Evolutionary conservation across 2,888 invertebrate species (phyloP).

Genomic region (Cephus pulcher): DNA sequence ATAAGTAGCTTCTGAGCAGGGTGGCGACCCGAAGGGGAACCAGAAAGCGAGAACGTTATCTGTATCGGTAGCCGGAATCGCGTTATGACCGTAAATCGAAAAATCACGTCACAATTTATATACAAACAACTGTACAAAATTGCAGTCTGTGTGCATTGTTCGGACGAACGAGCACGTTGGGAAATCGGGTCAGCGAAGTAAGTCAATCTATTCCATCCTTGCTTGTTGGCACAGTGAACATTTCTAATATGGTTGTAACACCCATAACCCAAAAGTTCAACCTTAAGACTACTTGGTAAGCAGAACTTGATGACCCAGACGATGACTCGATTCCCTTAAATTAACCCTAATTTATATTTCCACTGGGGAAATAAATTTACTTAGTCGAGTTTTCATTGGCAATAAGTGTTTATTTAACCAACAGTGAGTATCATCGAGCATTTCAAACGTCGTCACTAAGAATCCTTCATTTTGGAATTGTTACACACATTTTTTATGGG

Average conservation of each 20-base stretch:
- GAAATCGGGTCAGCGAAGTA: neutral
- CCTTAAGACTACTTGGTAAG: neutral
- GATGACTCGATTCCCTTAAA: neutral
- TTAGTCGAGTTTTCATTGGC: neutral
- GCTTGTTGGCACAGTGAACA: neutral
- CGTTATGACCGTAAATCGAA: too few species aligned
- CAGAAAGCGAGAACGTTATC: too few species aligned
- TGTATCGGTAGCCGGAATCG: too few species aligned
- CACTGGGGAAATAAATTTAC: neutral
- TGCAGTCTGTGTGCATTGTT: conserved; percentile 42
- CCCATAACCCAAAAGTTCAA: neutral
- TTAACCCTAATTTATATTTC: neutral
- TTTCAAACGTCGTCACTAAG: neutral
- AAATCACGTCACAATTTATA: neutral
- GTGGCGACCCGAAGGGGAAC: too few species aligned
- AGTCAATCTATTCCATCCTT: neutral
- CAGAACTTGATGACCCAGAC: neutral
- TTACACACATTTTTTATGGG: neutral
- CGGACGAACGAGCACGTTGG: conserved; percentile 14
- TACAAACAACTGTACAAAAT: conserved; percentile 42
- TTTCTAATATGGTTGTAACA: neutral
- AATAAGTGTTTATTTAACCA: neutral
- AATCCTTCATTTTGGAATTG: neutral
- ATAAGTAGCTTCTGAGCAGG: too few species aligned
- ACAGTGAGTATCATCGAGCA: neutral